Percentiles rank a stretch among this genome's conserved stretches.
These are phyloP conservation scores for Stegana nigrithorax DNA, from an alignment of 2,888 invertebrate genomes.

Conservation along the genomic window DNA sequence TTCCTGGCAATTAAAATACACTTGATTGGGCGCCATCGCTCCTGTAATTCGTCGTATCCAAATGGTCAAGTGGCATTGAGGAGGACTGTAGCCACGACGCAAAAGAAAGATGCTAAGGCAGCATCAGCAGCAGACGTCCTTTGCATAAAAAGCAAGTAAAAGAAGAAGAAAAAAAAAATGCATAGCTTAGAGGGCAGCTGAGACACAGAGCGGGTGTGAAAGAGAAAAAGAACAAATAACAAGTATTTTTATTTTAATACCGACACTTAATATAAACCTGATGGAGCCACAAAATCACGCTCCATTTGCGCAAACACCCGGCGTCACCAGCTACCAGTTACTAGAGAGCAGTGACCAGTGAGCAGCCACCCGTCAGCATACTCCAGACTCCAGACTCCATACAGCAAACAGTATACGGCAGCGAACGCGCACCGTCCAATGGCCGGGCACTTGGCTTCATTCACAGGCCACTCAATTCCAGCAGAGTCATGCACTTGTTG, in stretches of 20 bases:
- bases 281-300: slow-evolving; percentile 62
- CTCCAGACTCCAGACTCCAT: neutral
- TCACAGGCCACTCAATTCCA: slow-evolving; percentile 38
- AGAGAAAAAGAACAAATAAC: slow-evolving; percentile 54
- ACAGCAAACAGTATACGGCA: neutral
- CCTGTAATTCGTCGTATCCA: slow-evolving; percentile 11
- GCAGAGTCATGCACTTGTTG: slow-evolving; percentile 58
- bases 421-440: neutral
- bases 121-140: too few species aligned
- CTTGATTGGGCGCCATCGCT: slow-evolving; percentile 49
- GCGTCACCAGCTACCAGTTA: slow-evolving; percentile 28
- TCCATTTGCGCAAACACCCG: slow-evolving; percentile 52
- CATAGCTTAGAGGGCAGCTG: slow-evolving; percentile 20
- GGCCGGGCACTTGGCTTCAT: neutral
- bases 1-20: slow-evolving; percentile 55
- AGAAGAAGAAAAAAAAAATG: too few species aligned
- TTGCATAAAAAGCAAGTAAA: too few species aligned
- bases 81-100: too few species aligned
- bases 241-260: slow-evolving; percentile 61
- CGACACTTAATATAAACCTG: slow-evolving; percentile 61
- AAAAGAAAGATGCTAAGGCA: too few species aligned
- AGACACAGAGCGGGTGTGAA: slow-evolving; percentile 42
- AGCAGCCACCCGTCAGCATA: neutral
- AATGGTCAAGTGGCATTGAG: too few species aligned
- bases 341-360: too few species aligned